A percentile compares a stretch with the other conserved stretches of the same genome.
phyloP scores from a whole-genome alignment of 2,113 vertebrate genomes.

The Prochilodus magdalenae region DNA sequence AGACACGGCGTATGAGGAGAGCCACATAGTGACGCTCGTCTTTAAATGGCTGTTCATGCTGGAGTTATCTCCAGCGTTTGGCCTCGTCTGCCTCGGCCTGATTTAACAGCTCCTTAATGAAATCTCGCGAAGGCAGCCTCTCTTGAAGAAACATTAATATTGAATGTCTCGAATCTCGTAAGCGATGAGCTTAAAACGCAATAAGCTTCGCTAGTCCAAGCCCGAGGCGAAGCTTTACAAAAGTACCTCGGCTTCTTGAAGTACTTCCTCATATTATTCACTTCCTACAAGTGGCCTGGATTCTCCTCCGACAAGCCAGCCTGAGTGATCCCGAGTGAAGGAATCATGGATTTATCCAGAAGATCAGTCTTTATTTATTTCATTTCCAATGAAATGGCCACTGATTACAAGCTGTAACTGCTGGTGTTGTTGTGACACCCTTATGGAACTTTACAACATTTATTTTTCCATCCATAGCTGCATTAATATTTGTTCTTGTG shows the following conservation, averaged over 20 bases:
- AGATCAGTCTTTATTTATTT: no score
- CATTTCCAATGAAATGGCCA: no score
- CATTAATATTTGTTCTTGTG: no score
- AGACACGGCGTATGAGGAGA: not conserved
- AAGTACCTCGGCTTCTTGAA: not conserved
- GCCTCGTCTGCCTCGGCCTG: not conserved
- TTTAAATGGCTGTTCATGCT: not conserved
- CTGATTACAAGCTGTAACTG: no score
- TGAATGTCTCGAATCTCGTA: not conserved
- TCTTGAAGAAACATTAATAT: slow-evolving; percentile 7
- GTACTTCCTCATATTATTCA: not conserved
- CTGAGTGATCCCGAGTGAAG: no score
- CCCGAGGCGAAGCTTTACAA: not conserved
- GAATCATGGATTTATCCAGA: no score
- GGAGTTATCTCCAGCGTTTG: not conserved
- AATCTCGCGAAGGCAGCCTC: not conserved
- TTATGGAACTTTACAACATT: no score
- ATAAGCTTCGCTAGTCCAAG: not conserved
- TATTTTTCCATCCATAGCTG: no score
- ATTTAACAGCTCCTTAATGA: not conserved
- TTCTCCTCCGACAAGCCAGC: not conserved
- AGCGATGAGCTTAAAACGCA: slow-evolving; percentile 6
- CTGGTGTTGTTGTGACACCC: no score
- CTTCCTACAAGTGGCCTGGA: not conserved
- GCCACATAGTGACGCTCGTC: not conserved